A percentile compares a stretch with the other conserved stretches of the same genome.
Conservation (phyloP, 2,888 invertebrate species). For the Parnassius apollo region DNA sequence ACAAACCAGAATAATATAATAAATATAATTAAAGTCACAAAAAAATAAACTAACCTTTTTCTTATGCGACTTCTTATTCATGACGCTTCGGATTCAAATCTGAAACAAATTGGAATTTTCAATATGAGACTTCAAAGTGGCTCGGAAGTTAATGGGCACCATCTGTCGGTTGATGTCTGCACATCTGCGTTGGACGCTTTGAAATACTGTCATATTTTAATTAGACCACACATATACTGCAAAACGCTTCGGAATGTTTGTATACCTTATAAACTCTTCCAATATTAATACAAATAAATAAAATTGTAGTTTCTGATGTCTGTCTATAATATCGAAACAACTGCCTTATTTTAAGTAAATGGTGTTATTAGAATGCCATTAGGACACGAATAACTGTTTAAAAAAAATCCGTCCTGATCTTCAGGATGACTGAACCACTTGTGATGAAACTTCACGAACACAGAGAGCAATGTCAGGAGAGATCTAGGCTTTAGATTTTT, state of each 20-base stretch:
- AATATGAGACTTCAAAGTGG: slow-evolving; percentile 34
- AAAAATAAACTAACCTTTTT: slow-evolving; percentile 60
- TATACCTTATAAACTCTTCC: too few species aligned
- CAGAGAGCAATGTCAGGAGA: too few species aligned
- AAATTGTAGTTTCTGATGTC: too few species aligned
- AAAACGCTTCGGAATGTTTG: background rate
- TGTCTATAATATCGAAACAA: too few species aligned
- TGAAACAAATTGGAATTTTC: slow-evolving; percentile 53
- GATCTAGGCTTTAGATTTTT: too few species aligned
- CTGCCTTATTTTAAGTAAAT: too few species aligned
- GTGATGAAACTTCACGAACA: too few species aligned
- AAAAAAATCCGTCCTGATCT: too few species aligned
- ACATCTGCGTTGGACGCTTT: background rate
- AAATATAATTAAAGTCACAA: background rate
- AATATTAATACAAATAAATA: too few species aligned
- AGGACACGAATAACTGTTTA: too few species aligned
- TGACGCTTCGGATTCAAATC: slow-evolving; percentile 39
- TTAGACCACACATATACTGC: slow-evolving; percentile 2
- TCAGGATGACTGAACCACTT: too few species aligned
- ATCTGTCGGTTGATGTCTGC: background rate
- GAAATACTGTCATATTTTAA: background rate
- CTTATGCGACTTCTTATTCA: slow-evolving; percentile 74
- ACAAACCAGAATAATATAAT: background rate
- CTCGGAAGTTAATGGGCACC: background rate
- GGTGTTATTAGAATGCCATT: too few species aligned